phyloP scores from a whole-genome alignment of 92 coral and sea anemone species.

The Parazoanthus swiftii region DNA sequence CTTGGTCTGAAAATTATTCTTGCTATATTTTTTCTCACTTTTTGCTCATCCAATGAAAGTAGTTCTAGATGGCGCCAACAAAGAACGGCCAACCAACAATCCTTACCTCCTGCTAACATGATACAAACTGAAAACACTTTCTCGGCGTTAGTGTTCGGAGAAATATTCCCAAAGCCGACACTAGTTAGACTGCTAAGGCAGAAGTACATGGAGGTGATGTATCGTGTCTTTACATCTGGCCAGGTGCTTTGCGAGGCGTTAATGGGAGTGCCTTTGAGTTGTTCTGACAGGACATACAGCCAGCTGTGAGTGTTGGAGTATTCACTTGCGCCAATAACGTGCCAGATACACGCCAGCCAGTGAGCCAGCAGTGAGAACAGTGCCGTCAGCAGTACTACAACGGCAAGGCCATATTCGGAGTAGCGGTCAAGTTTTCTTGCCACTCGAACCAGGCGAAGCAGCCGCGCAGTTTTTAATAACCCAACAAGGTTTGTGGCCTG shows the following conservation, averaged over 20 bases:
- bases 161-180: slow-evolving; percentile 96
- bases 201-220: slow-evolving; percentile 88
- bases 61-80: too few species aligned
- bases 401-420: slow-evolving; percentile 97
- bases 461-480: slow-evolving; percentile 88
- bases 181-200: slow-evolving; percentile 91
- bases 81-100: too few species aligned
- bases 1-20: too few species aligned
- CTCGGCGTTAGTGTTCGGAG: slow-evolving; percentile 91
- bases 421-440: slow-evolving; percentile 96
- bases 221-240: slow-evolving; percentile 58
- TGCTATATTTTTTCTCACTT: too few species aligned
- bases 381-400: slow-evolving; percentile 87
- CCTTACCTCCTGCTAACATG: slow-evolving; percentile 94
- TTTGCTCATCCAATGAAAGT: too few species aligned
- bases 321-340: slow-evolving; percentile 76
- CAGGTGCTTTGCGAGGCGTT: slow-evolving; percentile 44
- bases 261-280: slow-evolving; percentile 37
- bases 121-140: slow-evolving; percentile 89
- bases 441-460: slow-evolving; percentile 94
- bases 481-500: slow-evolving; percentile 88
- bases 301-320: slow-evolving; percentile 61
- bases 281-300: slow-evolving; percentile 62
- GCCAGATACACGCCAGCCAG: slow-evolving; percentile 98
- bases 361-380: slow-evolving; percentile 90